Evolutionary conservation across 2,113 vertebrate species (phyloP).

Genomic region (Saimiri boliviensis): DNA sequence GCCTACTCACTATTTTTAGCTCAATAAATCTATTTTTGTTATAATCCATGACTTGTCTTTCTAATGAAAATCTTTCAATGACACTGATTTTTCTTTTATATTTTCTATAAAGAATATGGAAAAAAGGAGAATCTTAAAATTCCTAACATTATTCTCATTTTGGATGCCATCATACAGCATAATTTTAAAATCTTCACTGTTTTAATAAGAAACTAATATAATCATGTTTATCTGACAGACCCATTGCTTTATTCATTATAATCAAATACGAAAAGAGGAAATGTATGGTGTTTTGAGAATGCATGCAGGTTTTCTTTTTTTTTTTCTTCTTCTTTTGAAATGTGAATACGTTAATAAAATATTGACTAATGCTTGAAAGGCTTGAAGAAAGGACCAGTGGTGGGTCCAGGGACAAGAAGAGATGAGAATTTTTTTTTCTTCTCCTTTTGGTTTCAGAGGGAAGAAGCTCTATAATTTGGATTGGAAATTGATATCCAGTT

Average conservation of each 20-base stretch:
- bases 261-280: not conserved
- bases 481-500: not conserved
- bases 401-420: not conserved
- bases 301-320: not conserved
- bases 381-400: not conserved
- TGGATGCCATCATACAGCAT: not conserved
- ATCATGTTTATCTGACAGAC: not conserved
- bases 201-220: not conserved
- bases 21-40: slow-evolving; percentile 53
- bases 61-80: slow-evolving; percentile 1
- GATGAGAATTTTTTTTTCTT: not conserved
- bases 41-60: not conserved
- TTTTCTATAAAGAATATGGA: slow-evolving; percentile 28
- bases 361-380: not conserved
- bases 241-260: not conserved
- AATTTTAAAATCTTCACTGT: not conserved
- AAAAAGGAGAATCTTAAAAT: not conserved
- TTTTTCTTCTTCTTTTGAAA: not conserved
- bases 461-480: not conserved
- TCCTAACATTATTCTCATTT: not conserved
- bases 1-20: slow-evolving; percentile 46
- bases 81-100: slow-evolving; percentile 31
- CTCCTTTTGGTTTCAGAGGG: not conserved
- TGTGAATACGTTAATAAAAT: not conserved
- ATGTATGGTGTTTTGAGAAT: not conserved